Evolutionary conservation across 2,113 vertebrate genomes (phyloP), one percentile per base, ranked within the genome.

Genomic region (Ictalurus punctatus): DNA sequence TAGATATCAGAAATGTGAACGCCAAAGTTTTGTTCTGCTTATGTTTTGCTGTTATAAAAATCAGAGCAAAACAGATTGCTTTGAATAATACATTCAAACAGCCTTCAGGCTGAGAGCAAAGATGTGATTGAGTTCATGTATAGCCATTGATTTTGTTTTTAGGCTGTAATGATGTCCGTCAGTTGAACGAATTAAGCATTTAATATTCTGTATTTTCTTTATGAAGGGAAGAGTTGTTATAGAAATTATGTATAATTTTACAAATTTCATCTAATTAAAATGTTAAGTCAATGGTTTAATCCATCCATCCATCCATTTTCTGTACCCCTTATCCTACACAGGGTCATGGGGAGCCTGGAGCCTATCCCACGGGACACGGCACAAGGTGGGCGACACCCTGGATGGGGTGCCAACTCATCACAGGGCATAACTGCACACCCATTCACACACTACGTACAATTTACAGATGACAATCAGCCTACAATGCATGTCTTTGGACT

Each of bases 41-140:
- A 52, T 86, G 78, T 27, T 67, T 81, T 85, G 44, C 85, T 86
- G 37, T 54, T 56, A 58, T 59, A 30, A 59, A 89, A 89, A 89
- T 59, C 58, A 40, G 76, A 86, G 76, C 65, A 74, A 86, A 54
- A 59, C 37, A 58, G 30, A 84, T 54, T 65, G 84, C 34, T 74
- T 86, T 91, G 48, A 88, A 89, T 88, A 85, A 88, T 88, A 83
- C 78, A 87, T 88, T 44, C 23, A 59, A 56, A 71, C 76, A 74
- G 63, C 76, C 63, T 74, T 61, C 37, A 56, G 86, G 86, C 63
- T 88, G 25, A 73, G 30, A 73, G 37, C 76, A 83, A 84, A 44
- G 59, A n/a, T 37, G 12, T 74, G 65, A 86, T 59, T 1, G 61
- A 82, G 52, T n/a, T 17, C 16, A 76, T 84, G 79, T 34, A 83